Conservation (phyloP, 2,113 vertebrate genomes). For the Neodon shergylaensis region DNA sequence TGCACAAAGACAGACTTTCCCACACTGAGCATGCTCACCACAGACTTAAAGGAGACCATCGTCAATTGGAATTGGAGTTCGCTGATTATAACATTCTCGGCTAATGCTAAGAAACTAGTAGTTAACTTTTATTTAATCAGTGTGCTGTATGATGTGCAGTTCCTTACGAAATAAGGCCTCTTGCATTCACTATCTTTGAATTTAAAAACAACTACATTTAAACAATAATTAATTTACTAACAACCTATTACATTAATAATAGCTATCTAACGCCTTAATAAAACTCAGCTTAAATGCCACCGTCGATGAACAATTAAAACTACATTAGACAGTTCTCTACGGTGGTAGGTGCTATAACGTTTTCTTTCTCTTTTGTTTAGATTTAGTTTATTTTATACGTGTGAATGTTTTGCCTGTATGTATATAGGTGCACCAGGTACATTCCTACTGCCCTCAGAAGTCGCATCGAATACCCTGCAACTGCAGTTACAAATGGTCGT, state of each 20-base stretch:
- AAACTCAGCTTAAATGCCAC: constrained; percentile 39
- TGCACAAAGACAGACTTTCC: neutral
- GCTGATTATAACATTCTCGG: constrained; percentile 19
- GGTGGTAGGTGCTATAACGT: neutral
- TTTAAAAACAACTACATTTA: constrained; percentile 60
- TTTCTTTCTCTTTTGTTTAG: neutral
- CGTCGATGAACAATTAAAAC: constrained; percentile 57
- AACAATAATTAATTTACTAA: constrained; percentile 67
- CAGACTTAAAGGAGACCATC: neutral
- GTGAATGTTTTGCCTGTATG: neutral
- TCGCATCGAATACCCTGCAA: neutral
- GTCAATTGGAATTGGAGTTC: neutral
- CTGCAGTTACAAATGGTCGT: neutral
- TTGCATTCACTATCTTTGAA: constrained; percentile 29
- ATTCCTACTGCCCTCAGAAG: no score
- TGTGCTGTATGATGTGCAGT: constrained; percentile 40
- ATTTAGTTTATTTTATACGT: neutral
- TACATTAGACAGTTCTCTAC: constrained; percentile 1
- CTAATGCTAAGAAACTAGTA: neutral
- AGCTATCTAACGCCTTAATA: constrained; percentile 54
- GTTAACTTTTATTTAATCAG: constrained; percentile 52
- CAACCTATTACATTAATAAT: constrained; percentile 64
- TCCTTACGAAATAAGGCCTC: constrained; percentile 10
- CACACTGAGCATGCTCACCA: neutral
- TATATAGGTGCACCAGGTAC: neutral